Percentiles rank a stretch among this genome's conserved stretches.
phyloP scores from a whole-genome alignment of 2,797 vertebrate genomes.

The Columba guinea region DNA sequence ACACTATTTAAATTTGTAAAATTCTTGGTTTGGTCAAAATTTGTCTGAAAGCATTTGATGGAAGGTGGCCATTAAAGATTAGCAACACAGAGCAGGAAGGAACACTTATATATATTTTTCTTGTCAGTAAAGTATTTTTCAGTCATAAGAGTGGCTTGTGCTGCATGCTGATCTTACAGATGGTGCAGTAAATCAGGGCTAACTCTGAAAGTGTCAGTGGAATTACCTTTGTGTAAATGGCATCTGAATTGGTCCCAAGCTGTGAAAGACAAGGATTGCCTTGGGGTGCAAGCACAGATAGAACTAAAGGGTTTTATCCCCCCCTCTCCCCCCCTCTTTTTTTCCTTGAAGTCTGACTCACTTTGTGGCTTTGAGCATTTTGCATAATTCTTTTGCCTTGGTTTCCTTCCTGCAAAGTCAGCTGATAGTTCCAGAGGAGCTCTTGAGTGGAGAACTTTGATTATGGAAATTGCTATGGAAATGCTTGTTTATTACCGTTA shows the following conservation, averaged over 20 bases:
- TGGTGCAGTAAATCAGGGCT: constrained; percentile 54
- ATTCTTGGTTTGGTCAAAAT: background rate
- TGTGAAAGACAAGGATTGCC: constrained; percentile 41
- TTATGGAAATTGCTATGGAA: constrained; percentile 44
- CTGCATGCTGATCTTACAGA: constrained; percentile 39
- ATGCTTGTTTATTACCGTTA: constrained; percentile 21
- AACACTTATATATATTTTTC: background rate
- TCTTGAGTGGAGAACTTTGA: background rate
- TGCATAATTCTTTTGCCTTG: constrained; percentile 56
- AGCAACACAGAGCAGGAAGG: background rate
- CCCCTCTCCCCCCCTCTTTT: too few relatives aligned
- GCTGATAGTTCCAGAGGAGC: constrained; percentile 6
- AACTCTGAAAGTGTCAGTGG: constrained; percentile 37
- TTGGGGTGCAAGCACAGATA: background rate
- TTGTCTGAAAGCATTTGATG: background rate
- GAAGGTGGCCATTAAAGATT: background rate
- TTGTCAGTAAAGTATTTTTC: constrained; percentile 48
- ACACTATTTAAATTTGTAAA: background rate
- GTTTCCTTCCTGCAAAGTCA: constrained; percentile 32
- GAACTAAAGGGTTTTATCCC: background rate
- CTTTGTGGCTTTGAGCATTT: constrained; percentile 15
- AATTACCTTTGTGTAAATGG: constrained; percentile 43
- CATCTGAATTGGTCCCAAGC: background rate
- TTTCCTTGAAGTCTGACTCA: background rate
- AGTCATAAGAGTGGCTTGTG: constrained; percentile 47